Conservation (phyloP, 1,140 invertebrate genomes). For the Drosophila virilis region DNA sequence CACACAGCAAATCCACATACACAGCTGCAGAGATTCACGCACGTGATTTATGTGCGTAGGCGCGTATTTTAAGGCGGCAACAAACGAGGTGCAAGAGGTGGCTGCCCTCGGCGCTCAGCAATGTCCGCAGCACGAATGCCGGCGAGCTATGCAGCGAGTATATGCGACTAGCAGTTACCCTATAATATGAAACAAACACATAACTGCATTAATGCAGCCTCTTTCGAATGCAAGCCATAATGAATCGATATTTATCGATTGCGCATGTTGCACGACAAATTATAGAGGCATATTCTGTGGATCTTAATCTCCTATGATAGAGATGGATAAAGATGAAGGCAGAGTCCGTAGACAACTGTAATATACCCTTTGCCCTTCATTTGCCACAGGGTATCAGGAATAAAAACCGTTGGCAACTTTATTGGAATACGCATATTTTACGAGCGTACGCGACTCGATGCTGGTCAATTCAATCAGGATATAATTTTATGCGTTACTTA, state of each 20-base stretch:
- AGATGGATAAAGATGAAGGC: no score
- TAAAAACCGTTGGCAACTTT: constrained; percentile 61
- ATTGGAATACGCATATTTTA: constrained; percentile 81
- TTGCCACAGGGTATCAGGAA: neutral
- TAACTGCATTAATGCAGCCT: neutral
- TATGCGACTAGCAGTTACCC: neutral
- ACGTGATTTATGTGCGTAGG: constrained; percentile 81
- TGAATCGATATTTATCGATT: no score
- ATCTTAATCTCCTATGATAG: no score
- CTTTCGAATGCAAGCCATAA: no score
- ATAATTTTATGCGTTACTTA: constrained; percentile 82
- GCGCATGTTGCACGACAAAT: no score
- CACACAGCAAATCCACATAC: neutral
- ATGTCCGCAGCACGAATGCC: constrained; percentile 7
- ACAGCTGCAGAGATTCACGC: constrained; percentile 64
- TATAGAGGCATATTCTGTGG: no score
- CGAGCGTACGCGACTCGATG: constrained; percentile 50
- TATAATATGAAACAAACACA: neutral
- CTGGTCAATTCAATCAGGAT: constrained; percentile 76
- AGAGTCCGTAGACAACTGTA: no score
- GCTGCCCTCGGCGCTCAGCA: neutral
- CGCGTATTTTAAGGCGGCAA: constrained; percentile 73
- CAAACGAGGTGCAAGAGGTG: neutral
- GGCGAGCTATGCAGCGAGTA: neutral
- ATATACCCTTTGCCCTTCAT: no score